Percentiles rank a stretch among this genome's conserved stretches.
These are phyloP conservation scores for Bombus pyrosoma DNA, from an alignment of 1,140 invertebrate species.

Conservation along the genomic window DNA sequence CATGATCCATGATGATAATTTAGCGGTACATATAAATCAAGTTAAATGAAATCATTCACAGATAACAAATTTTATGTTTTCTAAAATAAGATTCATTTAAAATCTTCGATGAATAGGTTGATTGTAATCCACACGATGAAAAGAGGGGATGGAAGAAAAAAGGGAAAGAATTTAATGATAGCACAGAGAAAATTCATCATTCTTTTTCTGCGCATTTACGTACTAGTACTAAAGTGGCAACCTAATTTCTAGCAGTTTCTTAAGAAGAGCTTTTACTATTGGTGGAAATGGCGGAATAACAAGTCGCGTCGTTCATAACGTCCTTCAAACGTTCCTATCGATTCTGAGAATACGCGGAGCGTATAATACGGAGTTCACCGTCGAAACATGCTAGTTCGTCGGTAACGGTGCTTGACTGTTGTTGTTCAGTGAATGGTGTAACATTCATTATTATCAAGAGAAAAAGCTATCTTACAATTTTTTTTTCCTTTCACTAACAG, in stretches of 20 bases:
- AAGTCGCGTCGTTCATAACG: constrained; percentile 55
- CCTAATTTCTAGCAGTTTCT: constrained; percentile 35
- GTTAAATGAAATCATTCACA: neutral
- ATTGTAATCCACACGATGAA: neutral
- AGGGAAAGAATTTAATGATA: neutral
- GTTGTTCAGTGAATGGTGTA: constrained; percentile 6
- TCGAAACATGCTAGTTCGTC: constrained; percentile 61
- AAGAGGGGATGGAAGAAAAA: neutral
- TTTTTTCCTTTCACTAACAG: neutral
- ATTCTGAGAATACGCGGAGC: constrained; percentile 83
- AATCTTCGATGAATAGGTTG: neutral
- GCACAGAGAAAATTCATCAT: neutral
- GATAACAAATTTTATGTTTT: neutral
- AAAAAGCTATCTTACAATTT: neutral
- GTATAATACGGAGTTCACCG: constrained; percentile 70
- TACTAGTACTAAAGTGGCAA: constrained; percentile 18
- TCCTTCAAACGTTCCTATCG: constrained; percentile 75
- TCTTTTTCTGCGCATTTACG: neutral
- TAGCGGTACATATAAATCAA: neutral
- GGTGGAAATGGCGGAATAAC: constrained; percentile 46
- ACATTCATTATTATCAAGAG: neutral
- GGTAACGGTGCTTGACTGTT: constrained; percentile 32
- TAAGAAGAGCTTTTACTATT: constrained; percentile 25
- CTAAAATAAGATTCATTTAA: neutral
- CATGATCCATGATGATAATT: neutral